Evolutionary conservation across 1,140 invertebrate genomes (phyloP).

Genomic region (Pissodes strobi): DNA sequence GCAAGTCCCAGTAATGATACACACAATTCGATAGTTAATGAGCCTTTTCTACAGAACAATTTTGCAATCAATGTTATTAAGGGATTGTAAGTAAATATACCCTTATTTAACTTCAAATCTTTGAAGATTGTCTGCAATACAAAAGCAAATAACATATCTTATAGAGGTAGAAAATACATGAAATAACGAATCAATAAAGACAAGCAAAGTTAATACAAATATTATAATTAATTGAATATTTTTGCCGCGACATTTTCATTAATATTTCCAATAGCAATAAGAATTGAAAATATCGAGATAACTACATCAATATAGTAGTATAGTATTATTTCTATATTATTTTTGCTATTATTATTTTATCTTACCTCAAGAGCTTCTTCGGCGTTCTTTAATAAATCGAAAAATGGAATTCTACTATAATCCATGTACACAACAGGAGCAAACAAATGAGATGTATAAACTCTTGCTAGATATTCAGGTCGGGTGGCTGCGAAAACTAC

Average conservation of each 20-base stretch:
- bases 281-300: too few species aligned
- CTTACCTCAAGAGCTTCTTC: background rate
- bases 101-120: background rate
- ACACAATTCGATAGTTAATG: background rate
- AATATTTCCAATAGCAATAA: too few species aligned
- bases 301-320: too few species aligned
- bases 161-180: too few species aligned
- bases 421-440: conserved; percentile 14
- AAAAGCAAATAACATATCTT: background rate
- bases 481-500: background rate
- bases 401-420: background rate
- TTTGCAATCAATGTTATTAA: background rate
- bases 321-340: too few species aligned
- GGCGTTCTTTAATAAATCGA: background rate
- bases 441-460: conserved; percentile 1
- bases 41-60: background rate
- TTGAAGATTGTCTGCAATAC: background rate
- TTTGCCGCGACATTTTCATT: too few species aligned
- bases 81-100: conserved; percentile 4
- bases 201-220: too few species aligned
- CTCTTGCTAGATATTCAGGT: conserved; percentile 1
- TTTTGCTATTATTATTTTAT: too few species aligned
- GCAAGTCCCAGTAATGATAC: background rate
- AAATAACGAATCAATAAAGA: too few species aligned
- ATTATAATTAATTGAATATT: too few species aligned